phyloP scores from a whole-genome alignment of 2,888 invertebrate genomes.

The Ommatoiulus sabulosus region DNA sequence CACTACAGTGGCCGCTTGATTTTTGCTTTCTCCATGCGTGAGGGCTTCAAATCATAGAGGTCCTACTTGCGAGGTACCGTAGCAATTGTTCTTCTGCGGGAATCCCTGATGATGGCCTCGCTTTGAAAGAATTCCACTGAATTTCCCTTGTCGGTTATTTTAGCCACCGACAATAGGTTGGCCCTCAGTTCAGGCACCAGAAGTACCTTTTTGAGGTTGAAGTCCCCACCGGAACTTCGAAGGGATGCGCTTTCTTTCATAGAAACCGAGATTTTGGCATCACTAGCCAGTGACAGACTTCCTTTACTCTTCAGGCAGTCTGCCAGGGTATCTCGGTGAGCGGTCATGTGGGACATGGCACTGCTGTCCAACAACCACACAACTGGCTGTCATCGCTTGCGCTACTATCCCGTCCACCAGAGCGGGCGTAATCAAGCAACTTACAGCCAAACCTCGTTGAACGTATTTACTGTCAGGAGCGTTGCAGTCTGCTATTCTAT shows the following conservation, averaged over 20 bases:
- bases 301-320: not conserved
- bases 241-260: not conserved
- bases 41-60: not conserved
- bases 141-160: not conserved
- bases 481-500: not conserved
- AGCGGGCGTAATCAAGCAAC: too few relatives aligned
- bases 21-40: not conserved
- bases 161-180: not conserved
- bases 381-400: not conserved
- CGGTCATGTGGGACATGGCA: not conserved
- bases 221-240: not conserved
- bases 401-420: too few relatives aligned
- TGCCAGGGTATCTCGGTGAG: not conserved
- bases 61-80: not conserved
- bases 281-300: not conserved
- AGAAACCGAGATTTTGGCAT: not conserved
- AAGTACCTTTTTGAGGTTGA: not conserved
- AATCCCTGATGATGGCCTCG: not conserved
- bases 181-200: not conserved
- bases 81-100: not conserved
- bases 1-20: not conserved
- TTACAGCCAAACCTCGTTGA: not conserved
- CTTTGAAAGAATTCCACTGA: not conserved
- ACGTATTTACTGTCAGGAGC: not conserved
- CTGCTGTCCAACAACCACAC: not conserved